Conservation (phyloP, 2,113 vertebrate genomes). For the Poeciliopsis retropinna region DNA sequence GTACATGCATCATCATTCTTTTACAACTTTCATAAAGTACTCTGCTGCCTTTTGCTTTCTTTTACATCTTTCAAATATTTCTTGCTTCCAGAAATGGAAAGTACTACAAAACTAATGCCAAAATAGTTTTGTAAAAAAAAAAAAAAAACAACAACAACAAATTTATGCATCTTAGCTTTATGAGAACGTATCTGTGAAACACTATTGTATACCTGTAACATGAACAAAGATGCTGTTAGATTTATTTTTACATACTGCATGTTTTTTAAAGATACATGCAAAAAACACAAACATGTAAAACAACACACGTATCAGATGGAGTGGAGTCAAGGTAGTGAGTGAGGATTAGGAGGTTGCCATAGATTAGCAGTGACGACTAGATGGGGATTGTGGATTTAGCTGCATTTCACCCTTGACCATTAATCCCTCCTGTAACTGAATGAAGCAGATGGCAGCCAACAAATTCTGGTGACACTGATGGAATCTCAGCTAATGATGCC, state of each 20-base stretch:
- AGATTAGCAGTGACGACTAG: slow-evolving; percentile 62
- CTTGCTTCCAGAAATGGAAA: neutral
- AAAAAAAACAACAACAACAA: too few species aligned
- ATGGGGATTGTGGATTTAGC: slow-evolving; percentile 43
- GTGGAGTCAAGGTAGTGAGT: slow-evolving; percentile 19
- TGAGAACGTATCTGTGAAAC: neutral
- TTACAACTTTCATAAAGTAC: neutral
- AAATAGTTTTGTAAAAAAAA: too few species aligned
- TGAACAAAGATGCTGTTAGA: slow-evolving; percentile 7
- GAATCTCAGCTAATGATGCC: slow-evolving; percentile 73
- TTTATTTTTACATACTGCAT: neutral
- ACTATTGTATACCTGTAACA: neutral
- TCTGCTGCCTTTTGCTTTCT: too few species aligned
- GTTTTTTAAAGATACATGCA: slow-evolving; percentile 3
- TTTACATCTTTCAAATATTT: neutral
- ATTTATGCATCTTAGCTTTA: too few species aligned
- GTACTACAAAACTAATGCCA: too few species aligned
- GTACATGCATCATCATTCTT: too few species aligned
- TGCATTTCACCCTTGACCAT: slow-evolving; percentile 64
- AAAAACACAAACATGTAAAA: slow-evolving; percentile 7
- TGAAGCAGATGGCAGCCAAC: slow-evolving; percentile 72
- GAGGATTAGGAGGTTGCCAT: slow-evolving; percentile 50
- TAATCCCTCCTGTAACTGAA: slow-evolving; percentile 71
- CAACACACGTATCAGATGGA: slow-evolving; percentile 31
- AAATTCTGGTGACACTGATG: slow-evolving; percentile 65